These are phyloP conservation scores for Girardinichthys multiradiatus DNA, from an alignment of 2,113 vertebrate species.

Conservation along the genomic window DNA sequence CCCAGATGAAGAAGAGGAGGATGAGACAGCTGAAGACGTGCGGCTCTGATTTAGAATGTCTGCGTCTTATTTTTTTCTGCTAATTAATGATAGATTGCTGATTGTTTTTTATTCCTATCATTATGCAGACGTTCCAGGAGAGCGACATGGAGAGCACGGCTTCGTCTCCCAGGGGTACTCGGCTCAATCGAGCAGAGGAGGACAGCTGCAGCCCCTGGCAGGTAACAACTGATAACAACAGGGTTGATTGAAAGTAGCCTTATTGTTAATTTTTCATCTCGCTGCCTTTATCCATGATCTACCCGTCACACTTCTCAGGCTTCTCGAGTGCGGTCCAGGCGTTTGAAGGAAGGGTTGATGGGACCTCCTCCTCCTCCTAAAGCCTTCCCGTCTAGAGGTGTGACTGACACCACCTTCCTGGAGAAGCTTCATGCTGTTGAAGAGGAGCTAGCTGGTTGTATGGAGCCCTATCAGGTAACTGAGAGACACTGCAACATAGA, in stretches of 20 bases:
- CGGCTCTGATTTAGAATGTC: conserved; percentile 13
- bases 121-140: conserved; percentile 88
- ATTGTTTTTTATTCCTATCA: conserved; percentile 1
- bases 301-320: conserved; percentile 13
- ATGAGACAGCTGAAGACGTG: conserved; percentile 91
- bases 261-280: too few species aligned
- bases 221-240: conserved; percentile 33
- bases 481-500: too few species aligned
- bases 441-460: conserved; percentile 89
- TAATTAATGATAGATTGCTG: background rate
- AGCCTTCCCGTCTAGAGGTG: conserved; percentile 69
- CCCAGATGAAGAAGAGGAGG: conserved; percentile 95
- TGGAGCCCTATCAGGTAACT: conserved; percentile 90
- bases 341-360: conserved; percentile 86
- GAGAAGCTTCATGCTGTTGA: conserved; percentile 95
- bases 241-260: background rate
- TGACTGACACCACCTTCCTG: conserved; percentile 88
- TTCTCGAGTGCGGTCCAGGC: conserved; percentile 62
- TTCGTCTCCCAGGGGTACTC: conserved; percentile 87
- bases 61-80: rapidly evolving
- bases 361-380: conserved; percentile 89
- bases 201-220: conserved; percentile 78
- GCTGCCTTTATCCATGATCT: background rate
- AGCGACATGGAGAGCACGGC: conserved; percentile 94
- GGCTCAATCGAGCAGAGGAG: conserved; percentile 79